Evolutionary conservation across 2,888 invertebrate species (phyloP), one percentile per base, ranked within the genome.

Genomic region (Iphiclides podalirius): DNA sequence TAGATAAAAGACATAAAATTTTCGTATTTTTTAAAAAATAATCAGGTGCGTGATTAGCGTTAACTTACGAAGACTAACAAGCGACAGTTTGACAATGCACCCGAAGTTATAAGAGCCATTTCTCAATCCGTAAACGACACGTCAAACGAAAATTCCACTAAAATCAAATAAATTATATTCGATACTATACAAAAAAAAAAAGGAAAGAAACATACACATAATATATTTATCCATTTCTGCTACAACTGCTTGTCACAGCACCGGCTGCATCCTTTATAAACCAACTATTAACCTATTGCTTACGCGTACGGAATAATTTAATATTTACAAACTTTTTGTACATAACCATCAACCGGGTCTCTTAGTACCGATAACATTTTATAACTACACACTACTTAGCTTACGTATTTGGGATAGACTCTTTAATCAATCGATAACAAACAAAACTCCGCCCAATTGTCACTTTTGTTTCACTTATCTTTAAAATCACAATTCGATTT

Each of bases 351-450:
- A 66, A 79, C 81, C 81, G 76, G 75, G 78, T 61, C 66, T 60
- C 66, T 65, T 65, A 68, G 61, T 65, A 77, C 74, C 76, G 69
- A 79, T 76, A 79, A 80, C 70, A 75, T 70, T 72, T 67, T 61
- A 61, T 26, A 31, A 31, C 31, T 31, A 31, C 69, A 64, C 52
- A 59, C 75, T 77, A 83, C 83, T 85, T 87, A 86, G 64, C 58
- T 77, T 85, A 87, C 72, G 83, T 88, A 85, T 88, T 88, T 87
- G 87, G 50, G 87, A 87, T 87, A 88, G 84, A 87, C 86, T 86
- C 85, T 87, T 83, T 79, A 76, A 60, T 70, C 67, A 83, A 80
- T 76, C 78, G 75, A 85, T 83, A 85, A 86, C 83, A 84, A 73
- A 72, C 66, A 70, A 31, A 72, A 65, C 56, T 55, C 64, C 67